A percentile compares a stretch with the other conserved stretches of the same genome.
These are phyloP conservation scores for Sthenelais limicola DNA, from an alignment of 2,888 invertebrate species.

Conservation along the genomic window DNA sequence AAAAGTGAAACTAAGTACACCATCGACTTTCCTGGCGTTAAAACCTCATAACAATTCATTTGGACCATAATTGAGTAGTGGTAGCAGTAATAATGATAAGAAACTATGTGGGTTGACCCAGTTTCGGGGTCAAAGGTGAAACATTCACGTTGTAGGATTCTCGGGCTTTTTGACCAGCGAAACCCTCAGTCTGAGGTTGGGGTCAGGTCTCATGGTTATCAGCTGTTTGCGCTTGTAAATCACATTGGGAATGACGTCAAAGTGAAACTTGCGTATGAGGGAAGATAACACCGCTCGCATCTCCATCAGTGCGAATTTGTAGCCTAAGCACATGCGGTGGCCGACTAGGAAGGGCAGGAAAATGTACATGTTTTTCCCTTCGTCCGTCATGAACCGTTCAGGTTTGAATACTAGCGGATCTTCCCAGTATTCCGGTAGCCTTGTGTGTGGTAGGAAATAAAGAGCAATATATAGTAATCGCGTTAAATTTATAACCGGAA, in stretches of 20 bases:
- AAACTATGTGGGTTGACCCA: too few relatives aligned
- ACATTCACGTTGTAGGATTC: too few relatives aligned
- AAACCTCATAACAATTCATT: too few relatives aligned
- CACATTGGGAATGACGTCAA: constrained; percentile 56
- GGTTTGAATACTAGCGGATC: constrained; percentile 60
- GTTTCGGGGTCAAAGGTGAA: too few relatives aligned
- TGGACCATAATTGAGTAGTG: too few relatives aligned
- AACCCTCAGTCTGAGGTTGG: constrained; percentile 51
- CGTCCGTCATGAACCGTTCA: constrained; percentile 57
- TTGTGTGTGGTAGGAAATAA: constrained; percentile 48
- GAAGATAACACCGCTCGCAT: constrained; percentile 58
- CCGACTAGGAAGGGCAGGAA: constrained; percentile 64
- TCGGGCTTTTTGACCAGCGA: constrained; percentile 20
- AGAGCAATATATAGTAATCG: neutral
- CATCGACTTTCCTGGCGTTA: too few relatives aligned
- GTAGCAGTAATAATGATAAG: too few relatives aligned
- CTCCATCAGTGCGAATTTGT: constrained; percentile 63
- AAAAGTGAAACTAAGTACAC: too few relatives aligned
- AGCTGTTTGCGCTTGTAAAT: constrained; percentile 50
- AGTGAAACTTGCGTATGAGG: constrained; percentile 56
- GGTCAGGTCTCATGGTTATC: constrained; percentile 58
- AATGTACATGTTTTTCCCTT: constrained; percentile 50
- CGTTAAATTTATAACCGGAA: neutral
- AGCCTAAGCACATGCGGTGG: constrained; percentile 66
- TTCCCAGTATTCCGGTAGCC: constrained; percentile 57